Evolutionary conservation across 2,797 vertebrate genomes (phyloP).

Genomic region (Eulemur mongoz): DNA sequence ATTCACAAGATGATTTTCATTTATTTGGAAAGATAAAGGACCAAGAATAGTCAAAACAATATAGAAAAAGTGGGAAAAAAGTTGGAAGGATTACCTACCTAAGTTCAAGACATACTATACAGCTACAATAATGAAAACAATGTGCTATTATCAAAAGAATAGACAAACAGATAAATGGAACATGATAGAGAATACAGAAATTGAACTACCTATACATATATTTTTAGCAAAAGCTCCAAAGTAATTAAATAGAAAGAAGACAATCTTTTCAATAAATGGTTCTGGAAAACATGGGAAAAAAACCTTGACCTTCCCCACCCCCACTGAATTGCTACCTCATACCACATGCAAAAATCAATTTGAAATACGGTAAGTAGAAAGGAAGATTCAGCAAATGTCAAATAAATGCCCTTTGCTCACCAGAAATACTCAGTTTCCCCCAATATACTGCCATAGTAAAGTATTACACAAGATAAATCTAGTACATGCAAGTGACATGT

Average conservation of each 20-base stretch:
- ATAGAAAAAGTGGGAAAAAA: neutral
- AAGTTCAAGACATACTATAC: neutral
- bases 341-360: neutral
- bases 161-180: neutral
- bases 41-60: neutral
- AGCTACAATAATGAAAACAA: slow-evolving; percentile 30
- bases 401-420: neutral
- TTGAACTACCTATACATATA: neutral
- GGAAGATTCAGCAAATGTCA: neutral
- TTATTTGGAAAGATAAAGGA: slow-evolving; percentile 50
- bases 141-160: neutral
- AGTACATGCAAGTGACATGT: neutral
- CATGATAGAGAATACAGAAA: neutral
- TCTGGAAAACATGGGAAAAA: neutral
- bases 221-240: slow-evolving; percentile 30
- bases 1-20: neutral
- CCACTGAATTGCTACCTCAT: neutral
- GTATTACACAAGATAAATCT: neutral
- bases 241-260: slow-evolving; percentile 8
- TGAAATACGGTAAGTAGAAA: neutral
- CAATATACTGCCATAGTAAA: neutral
- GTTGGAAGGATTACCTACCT: neutral
- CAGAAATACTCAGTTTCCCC: neutral
- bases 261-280: neutral
- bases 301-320: neutral